These are phyloP conservation scores for Tetramorium bicarinatum DNA, from an alignment of 2,888 invertebrate species.

Conservation along the genomic window DNA sequence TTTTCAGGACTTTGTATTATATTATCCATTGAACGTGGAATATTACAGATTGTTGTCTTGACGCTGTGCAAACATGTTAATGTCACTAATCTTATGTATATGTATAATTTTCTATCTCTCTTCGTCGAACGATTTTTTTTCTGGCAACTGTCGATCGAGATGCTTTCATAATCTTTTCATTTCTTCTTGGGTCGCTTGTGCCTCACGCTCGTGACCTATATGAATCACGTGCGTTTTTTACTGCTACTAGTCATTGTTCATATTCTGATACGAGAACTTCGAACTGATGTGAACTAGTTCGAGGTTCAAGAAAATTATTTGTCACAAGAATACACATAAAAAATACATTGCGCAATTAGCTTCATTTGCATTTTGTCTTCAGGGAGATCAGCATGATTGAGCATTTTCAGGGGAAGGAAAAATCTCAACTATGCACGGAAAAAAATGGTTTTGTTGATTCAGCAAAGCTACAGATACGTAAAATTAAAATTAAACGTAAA, in stretches of 20 bases:
- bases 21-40: not conserved
- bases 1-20: no score
- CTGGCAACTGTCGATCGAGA: conserved; percentile 1
- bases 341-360: conserved; percentile 15
- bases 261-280: conserved; percentile 3
- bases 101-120: not conserved
- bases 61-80: not conserved
- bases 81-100: conserved; percentile 15
- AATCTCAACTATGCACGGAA: not conserved
- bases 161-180: conserved; percentile 2
- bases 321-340: not conserved
- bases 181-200: not conserved
- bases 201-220: conserved; percentile 2
- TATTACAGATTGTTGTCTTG: not conserved
- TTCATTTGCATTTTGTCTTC: not conserved
- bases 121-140: not conserved
- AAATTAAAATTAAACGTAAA: no score
- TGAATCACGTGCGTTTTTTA: conserved; percentile 27
- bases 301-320: conserved; percentile 41
- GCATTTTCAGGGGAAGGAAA: not conserved
- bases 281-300: conserved; percentile 27
- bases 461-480: no score
- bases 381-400: not conserved
- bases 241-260: not conserved
- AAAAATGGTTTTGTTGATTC: no score